Evolutionary conservation across 2,797 vertebrate species (phyloP).

Genomic region (Myotis myotis): DNA sequence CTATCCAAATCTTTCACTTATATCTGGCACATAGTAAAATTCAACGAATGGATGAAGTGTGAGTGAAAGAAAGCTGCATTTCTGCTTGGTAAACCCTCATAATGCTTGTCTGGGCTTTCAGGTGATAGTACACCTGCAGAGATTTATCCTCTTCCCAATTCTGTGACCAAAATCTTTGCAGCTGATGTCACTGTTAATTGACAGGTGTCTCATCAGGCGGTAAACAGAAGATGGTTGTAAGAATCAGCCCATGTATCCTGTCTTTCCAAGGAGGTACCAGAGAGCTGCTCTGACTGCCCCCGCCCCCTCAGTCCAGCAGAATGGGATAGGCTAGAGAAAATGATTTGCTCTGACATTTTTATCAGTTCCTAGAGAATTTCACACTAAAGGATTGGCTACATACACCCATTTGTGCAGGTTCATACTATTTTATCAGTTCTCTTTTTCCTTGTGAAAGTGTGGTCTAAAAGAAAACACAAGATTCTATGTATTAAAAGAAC

Average conservation of each 20-base stretch:
- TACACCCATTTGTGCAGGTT: neutral
- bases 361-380: constrained; percentile 17
- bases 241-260: neutral
- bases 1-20: neutral
- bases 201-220: neutral
- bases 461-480: neutral
- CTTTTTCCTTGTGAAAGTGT: neutral
- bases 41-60: neutral
- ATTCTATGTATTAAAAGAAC: neutral
- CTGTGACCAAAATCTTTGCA: neutral
- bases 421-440: neutral
- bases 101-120: neutral
- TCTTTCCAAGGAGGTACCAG: neutral
- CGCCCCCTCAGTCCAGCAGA: neutral
- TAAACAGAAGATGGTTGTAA: neutral
- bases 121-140: neutral
- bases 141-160: neutral
- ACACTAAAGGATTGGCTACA: neutral
- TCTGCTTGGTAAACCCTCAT: neutral
- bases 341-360: constrained; percentile 7
- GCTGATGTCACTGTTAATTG: neutral
- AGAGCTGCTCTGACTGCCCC: neutral
- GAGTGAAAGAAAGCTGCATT: neutral
- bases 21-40: neutral
- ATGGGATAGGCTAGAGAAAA: neutral